phyloP scores from a whole-genome alignment of 2,797 vertebrate species.

The Eutrigla gurnardus region DNA sequence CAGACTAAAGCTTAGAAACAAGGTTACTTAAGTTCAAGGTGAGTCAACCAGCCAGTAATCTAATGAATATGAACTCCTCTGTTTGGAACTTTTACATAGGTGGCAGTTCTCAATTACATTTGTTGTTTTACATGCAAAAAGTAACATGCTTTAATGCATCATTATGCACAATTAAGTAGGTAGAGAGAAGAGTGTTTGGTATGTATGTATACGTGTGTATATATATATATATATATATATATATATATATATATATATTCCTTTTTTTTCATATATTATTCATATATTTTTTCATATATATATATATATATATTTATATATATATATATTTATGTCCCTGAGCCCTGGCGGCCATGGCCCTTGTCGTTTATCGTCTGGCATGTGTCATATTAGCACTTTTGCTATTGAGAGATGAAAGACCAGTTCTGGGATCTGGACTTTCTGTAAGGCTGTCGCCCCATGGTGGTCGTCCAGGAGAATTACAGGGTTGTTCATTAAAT shows the following conservation, averaged over 20 bases:
- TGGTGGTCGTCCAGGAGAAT: background rate
- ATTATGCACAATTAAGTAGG: background rate
- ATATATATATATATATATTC: no score
- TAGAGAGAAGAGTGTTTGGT: background rate
- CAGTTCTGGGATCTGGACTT: background rate
- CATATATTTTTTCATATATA: no score
- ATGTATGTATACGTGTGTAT: no score
- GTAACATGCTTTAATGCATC: background rate
- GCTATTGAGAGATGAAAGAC: background rate
- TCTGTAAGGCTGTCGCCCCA: background rate
- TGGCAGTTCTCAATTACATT: background rate
- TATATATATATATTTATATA: no score
- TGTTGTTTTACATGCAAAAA: background rate
- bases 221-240: no score
- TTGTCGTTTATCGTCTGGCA: background rate
- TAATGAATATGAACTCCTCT: background rate
- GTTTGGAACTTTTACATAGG: background rate
- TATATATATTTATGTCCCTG: no score
- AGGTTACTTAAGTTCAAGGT: background rate
- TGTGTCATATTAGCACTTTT: background rate
- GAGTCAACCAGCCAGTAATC: background rate
- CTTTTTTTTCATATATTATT: no score
- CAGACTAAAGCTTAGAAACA: background rate
- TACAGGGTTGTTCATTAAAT: background rate
- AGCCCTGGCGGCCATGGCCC: background rate